Evolutionary conservation across 1,140 invertebrate species (phyloP).

Genomic region (Drosophila novamexicana): DNA sequence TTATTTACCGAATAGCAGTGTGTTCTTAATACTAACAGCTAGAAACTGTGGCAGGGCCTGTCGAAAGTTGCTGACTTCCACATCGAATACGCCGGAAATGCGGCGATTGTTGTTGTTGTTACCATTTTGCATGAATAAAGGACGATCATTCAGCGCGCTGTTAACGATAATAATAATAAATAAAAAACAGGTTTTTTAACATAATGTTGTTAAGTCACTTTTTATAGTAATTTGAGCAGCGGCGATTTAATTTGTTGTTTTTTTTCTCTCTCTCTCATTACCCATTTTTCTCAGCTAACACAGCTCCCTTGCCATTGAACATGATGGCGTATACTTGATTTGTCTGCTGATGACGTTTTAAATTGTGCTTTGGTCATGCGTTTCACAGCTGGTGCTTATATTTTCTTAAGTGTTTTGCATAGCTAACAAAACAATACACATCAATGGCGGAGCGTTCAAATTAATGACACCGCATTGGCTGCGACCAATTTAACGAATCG

Average conservation of each 20-base stretch:
- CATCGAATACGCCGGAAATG: slow-evolving; percentile 54
- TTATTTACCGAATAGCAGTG: slow-evolving; percentile 86
- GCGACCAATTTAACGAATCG: neutral
- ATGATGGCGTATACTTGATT: slow-evolving; percentile 56
- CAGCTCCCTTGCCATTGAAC: slow-evolving; percentile 58
- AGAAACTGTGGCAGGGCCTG: slow-evolving; percentile 87
- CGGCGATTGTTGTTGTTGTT: slow-evolving; percentile 48
- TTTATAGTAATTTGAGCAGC: neutral
- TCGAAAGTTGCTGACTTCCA: slow-evolving; percentile 84
- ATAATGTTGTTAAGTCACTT: slow-evolving; percentile 6
- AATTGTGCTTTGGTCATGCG: slow-evolving; percentile 12
- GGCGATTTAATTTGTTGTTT: slow-evolving; percentile 11
- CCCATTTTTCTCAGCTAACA: slow-evolving; percentile 71
- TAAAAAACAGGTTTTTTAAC: slow-evolving; percentile 26
- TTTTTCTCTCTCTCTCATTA: slow-evolving; percentile 40
- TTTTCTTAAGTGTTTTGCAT: slow-evolving; percentile 9
- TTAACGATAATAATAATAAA: slow-evolving; percentile 30
- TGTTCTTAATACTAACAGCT: slow-evolving; percentile 88
- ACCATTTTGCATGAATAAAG: slow-evolving; percentile 80
- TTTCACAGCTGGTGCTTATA: slow-evolving; percentile 13
- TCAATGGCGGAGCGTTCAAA: neutral
- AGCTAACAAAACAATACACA: neutral
- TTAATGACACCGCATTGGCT: neutral
- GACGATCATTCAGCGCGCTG: slow-evolving; percentile 75
- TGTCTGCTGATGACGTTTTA: slow-evolving; percentile 8